Conservation (phyloP, 2,797 vertebrate genomes). For the Lerista edwardsae region DNA sequence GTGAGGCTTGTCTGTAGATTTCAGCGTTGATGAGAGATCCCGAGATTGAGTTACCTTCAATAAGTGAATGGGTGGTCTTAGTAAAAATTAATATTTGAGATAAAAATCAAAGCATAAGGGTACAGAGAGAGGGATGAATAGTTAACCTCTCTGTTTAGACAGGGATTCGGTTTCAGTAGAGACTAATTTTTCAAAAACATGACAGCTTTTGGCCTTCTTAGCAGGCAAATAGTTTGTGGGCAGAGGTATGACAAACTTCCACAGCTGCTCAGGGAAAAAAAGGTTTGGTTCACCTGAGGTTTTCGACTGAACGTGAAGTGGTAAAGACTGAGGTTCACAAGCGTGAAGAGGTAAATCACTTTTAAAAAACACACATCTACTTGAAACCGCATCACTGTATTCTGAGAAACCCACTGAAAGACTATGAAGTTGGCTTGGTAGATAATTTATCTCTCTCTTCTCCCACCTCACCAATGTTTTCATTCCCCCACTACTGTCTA, state of each 20-base stretch:
- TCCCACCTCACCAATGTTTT: background rate
- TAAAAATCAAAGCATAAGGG: slow-evolving; percentile 74
- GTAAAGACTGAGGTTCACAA: slow-evolving; percentile 52
- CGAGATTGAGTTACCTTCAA: slow-evolving; percentile 70
- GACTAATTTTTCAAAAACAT: slow-evolving; percentile 37
- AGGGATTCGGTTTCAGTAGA: slow-evolving; percentile 61
- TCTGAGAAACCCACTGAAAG: slow-evolving; percentile 15
- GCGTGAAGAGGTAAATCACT: slow-evolving; percentile 43
- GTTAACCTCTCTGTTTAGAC: slow-evolving; percentile 73
- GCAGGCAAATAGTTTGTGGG: slow-evolving; percentile 51
- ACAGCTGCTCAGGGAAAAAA: slow-evolving; percentile 57
- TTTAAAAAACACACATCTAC: background rate
- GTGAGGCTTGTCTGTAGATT: slow-evolving; percentile 52
- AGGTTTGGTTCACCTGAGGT: slow-evolving; percentile 60
- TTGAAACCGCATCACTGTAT: too few relatives aligned
- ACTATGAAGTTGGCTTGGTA: background rate
- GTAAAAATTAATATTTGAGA: slow-evolving; percentile 78
- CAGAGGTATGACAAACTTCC: slow-evolving; percentile 48
- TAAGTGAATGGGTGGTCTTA: slow-evolving; percentile 79
- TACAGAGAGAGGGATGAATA: slow-evolving; percentile 66
- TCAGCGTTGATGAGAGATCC: slow-evolving; percentile 67
- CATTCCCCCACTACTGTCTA: background rate
- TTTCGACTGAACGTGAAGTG: slow-evolving; percentile 37
- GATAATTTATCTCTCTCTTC: background rate
- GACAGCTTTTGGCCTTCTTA: slow-evolving; percentile 59